phyloP scores from a whole-genome alignment of 2,888 invertebrate genomes.

The Ernsta delagoae region DNA sequence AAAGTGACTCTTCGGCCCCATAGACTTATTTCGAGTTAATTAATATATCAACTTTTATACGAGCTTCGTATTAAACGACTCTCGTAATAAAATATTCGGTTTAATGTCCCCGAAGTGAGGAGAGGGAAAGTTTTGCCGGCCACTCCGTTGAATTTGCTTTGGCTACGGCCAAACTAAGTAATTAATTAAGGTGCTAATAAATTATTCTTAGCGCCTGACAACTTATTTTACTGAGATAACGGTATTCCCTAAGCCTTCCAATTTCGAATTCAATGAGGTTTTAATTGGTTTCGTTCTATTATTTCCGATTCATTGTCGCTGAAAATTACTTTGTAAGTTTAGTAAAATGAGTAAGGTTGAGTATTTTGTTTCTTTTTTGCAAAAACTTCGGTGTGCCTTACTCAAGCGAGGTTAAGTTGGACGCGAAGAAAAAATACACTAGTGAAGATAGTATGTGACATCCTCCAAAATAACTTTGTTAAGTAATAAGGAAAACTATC shows the following conservation, averaged over 20 bases:
- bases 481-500: neutral
- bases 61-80: slow-evolving; percentile 71
- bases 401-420: neutral
- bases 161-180: neutral
- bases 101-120: slow-evolving; percentile 37
- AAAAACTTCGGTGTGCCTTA: neutral
- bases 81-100: slow-evolving; percentile 48
- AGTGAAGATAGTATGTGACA: neutral
- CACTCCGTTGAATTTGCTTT: neutral
- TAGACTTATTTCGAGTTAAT: slow-evolving; percentile 4
- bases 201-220: slow-evolving; percentile 1
- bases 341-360: neutral
- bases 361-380: neutral
- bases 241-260: slow-evolving; percentile 1
- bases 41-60: slow-evolving; percentile 13
- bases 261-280: slow-evolving; percentile 3
- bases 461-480: neutral
- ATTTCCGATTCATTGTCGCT: slow-evolving; percentile 4
- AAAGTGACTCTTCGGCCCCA: slow-evolving; percentile 71
- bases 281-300: slow-evolving; percentile 5
- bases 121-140: neutral
- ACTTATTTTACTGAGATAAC: slow-evolving; percentile 5
- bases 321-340: slow-evolving; percentile 3
- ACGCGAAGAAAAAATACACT: neutral
- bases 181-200: neutral